These are phyloP conservation scores for Zeuzera pyrina DNA, from an alignment of 2,888 invertebrate genomes.

Conservation along the genomic window DNA sequence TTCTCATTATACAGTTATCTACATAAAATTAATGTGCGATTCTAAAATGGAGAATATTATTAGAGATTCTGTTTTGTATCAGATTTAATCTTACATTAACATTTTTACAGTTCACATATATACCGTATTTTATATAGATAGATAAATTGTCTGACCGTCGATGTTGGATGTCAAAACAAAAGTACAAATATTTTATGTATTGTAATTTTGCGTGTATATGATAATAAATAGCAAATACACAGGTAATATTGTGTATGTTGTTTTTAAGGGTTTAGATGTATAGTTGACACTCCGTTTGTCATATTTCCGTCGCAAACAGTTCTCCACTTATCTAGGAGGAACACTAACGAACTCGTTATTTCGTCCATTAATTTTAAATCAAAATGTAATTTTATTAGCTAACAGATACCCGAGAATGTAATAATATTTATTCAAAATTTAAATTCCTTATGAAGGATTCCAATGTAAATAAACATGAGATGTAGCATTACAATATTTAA, in stretches of 20 bases:
- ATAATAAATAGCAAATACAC: constrained; percentile 59
- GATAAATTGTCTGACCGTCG: too few relatives aligned
- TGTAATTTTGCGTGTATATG: constrained; percentile 68
- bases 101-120: too few relatives aligned
- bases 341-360: constrained; percentile 71
- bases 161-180: too few relatives aligned
- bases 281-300: constrained; percentile 53
- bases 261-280: constrained; percentile 57
- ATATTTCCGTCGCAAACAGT: constrained; percentile 70
- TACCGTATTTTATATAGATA: constrained; percentile 44
- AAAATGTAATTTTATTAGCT: constrained; percentile 64
- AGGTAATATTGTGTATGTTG: constrained; percentile 58
- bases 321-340: constrained; percentile 65
- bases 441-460: constrained; percentile 58
- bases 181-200: constrained; percentile 73
- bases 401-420: constrained; percentile 55
- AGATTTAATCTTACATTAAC: too few relatives aligned
- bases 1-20: constrained; percentile 44
- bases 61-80: too few relatives aligned
- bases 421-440: constrained; percentile 49
- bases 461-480: constrained; percentile 59
- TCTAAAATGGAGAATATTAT: too few relatives aligned
- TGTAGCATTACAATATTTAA: constrained; percentile 53
- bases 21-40: too few relatives aligned
- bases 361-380: constrained; percentile 71